Percentiles rank a stretch among this genome's conserved stretches.
These are phyloP conservation scores for Labrus mixtus DNA, from an alignment of 2,113 vertebrate species.

Conservation along the genomic window DNA sequence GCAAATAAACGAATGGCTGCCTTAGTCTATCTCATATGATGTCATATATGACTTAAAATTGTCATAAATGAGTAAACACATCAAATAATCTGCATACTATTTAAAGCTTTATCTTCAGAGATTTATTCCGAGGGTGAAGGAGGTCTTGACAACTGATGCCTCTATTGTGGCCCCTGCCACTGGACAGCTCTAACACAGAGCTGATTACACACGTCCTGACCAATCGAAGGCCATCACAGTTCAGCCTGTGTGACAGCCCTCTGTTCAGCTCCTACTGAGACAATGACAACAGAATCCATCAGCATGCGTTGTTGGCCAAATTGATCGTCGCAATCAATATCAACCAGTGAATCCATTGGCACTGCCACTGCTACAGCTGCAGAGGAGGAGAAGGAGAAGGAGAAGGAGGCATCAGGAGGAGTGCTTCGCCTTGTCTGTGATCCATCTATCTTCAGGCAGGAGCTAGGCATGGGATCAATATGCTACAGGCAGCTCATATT, in stretches of 20 bases:
- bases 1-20: too few species aligned
- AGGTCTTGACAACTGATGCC: constrained; percentile 30
- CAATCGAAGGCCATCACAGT: constrained; percentile 71
- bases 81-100: neutral
- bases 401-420: constrained; percentile 42
- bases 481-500: constrained; percentile 75
- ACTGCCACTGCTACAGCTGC: constrained; percentile 26
- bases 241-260: constrained; percentile 62
- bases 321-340: constrained; percentile 70
- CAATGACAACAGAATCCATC: constrained; percentile 48
- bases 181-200: constrained; percentile 75
- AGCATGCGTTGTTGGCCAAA: constrained; percentile 49
- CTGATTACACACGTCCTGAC: constrained; percentile 75
- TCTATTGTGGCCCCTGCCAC: constrained; percentile 54
- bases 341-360: constrained; percentile 57
- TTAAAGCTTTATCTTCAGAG: neutral
- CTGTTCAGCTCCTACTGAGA: constrained; percentile 41
- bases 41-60: too few species aligned
- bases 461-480: constrained; percentile 71
- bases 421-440: constrained; percentile 54
- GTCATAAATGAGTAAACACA: too few species aligned
- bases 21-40: too few species aligned
- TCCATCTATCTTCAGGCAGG: constrained; percentile 75
- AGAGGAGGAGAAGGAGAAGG: constrained; percentile 24
- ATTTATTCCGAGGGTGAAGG: neutral